Conservation (phyloP, 2,888 invertebrate genomes). For the Minunthozetes semirufus region DNA sequence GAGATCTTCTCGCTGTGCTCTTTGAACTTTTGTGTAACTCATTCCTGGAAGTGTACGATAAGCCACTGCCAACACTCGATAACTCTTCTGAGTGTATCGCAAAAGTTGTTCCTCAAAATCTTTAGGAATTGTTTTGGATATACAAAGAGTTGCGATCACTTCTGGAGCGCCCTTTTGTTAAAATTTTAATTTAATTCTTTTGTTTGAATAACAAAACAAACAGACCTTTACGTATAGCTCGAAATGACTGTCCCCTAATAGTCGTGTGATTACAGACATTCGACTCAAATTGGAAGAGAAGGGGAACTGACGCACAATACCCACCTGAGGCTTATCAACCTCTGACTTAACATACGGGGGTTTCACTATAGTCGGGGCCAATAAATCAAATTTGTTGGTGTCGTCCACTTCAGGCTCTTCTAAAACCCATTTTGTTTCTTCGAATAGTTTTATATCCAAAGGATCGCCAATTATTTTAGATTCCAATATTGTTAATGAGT, state of each 20-base stretch:
- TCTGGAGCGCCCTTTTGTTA: constrained; percentile 50
- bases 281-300: constrained; percentile 52
- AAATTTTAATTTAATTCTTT: neutral
- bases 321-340: constrained; percentile 45
- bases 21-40: constrained; percentile 46
- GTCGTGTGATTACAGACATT: constrained; percentile 54
- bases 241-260: constrained; percentile 48
- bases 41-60: constrained; percentile 63
- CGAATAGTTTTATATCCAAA: constrained; percentile 52
- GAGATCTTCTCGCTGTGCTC: constrained; percentile 46
- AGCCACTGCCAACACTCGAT: constrained; percentile 74
- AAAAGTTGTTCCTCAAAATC: constrained; percentile 71
- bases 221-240: constrained; percentile 51
- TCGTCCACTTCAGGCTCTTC: constrained; percentile 45
- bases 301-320: constrained; percentile 52
- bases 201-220: neutral
- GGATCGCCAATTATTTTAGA: constrained; percentile 50
- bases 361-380: constrained; percentile 50
- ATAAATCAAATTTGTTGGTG: constrained; percentile 48
- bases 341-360: constrained; percentile 40
- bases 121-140: constrained; percentile 56
- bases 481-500: constrained; percentile 51
- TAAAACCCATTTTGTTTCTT: constrained; percentile 49
- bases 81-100: constrained; percentile 71
- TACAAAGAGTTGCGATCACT: constrained; percentile 50